phyloP scores from a whole-genome alignment of 1,140 invertebrate species.

The Cydia strobilella region DNA sequence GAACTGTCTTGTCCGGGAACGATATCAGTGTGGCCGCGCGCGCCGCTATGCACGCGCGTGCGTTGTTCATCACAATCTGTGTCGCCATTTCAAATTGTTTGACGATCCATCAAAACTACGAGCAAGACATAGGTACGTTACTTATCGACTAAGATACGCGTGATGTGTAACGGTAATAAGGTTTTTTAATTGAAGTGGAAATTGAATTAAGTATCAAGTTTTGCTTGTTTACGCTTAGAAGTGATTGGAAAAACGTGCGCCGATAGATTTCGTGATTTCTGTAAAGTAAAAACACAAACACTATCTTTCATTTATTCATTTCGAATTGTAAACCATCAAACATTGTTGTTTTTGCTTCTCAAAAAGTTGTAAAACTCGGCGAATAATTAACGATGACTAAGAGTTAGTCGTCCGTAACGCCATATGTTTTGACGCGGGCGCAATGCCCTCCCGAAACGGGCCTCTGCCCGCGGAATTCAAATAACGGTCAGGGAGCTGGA shows the following conservation, averaged over 20 bases:
- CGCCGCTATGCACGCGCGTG: slow-evolving; percentile 25
- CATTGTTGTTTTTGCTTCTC: background rate
- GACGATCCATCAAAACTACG: background rate
- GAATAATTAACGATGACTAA: background rate
- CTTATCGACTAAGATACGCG: slow-evolving; percentile 14
- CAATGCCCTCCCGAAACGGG: slow-evolving; percentile 1
- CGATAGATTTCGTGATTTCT: background rate
- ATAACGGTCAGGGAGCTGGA: background rate
- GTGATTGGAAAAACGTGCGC: background rate
- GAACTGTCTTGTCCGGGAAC: slow-evolving; percentile 8
- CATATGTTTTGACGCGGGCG: background rate
- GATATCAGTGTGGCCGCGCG: slow-evolving; percentile 11
- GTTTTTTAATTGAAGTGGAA: background rate
- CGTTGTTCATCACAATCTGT: background rate
- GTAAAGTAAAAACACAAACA: background rate
- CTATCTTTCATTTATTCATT: background rate
- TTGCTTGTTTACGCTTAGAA: background rate
- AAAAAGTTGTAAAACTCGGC: background rate
- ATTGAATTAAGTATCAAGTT: background rate
- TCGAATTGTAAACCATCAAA: background rate
- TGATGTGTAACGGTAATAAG: background rate
- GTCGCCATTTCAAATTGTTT: slow-evolving; percentile 8
- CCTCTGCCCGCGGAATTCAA: slow-evolving; percentile 1
- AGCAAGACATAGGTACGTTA: slow-evolving; percentile 9
- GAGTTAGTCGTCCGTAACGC: background rate